phyloP scores from a whole-genome alignment of 2,888 invertebrate genomes.

The Cybosia mesomella region DNA sequence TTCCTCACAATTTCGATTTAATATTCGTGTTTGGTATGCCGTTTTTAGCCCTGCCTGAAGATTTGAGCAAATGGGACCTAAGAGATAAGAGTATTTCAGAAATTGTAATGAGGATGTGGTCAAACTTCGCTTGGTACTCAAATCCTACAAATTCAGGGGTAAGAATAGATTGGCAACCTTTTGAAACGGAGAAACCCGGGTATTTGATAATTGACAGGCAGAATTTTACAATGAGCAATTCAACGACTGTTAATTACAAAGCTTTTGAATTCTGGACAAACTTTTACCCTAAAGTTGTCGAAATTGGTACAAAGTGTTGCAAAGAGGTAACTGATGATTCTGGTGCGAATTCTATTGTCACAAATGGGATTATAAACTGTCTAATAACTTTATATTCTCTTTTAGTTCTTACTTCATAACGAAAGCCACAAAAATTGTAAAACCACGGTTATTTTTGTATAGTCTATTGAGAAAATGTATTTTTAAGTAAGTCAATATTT shows the following conservation, averaged over 20 bases:
- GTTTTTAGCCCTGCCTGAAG: slow-evolving; percentile 88
- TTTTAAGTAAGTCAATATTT: slow-evolving; percentile 63
- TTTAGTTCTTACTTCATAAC: slow-evolving; percentile 67
- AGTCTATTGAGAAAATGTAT: slow-evolving; percentile 78
- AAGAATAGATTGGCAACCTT: slow-evolving; percentile 92
- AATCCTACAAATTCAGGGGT: slow-evolving; percentile 91
- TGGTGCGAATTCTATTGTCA: slow-evolving; percentile 61
- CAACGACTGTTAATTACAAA: slow-evolving; percentile 90
- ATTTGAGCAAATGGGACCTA: slow-evolving; percentile 90
- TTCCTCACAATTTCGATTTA: slow-evolving; percentile 93
- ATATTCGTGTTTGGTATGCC: slow-evolving; percentile 94
- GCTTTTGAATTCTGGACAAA: slow-evolving; percentile 94
- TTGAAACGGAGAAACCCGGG: slow-evolving; percentile 89
- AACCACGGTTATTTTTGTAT: slow-evolving; percentile 78
- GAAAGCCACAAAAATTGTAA: slow-evolving; percentile 50
- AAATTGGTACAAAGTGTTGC: slow-evolving; percentile 92
- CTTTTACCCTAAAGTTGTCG: slow-evolving; percentile 92
- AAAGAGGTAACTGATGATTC: slow-evolving; percentile 85
- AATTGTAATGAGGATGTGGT: slow-evolving; percentile 93
- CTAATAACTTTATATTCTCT: slow-evolving; percentile 64
- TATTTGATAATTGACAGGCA: slow-evolving; percentile 91
- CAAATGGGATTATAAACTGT: slow-evolving; percentile 59
- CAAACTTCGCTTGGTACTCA: slow-evolving; percentile 91
- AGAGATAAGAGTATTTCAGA: slow-evolving; percentile 93
- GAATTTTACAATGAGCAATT: slow-evolving; percentile 92